Evolutionary conservation across 2,797 vertebrate genomes (phyloP).

Genomic region (Enteromius viviparus): DNA sequence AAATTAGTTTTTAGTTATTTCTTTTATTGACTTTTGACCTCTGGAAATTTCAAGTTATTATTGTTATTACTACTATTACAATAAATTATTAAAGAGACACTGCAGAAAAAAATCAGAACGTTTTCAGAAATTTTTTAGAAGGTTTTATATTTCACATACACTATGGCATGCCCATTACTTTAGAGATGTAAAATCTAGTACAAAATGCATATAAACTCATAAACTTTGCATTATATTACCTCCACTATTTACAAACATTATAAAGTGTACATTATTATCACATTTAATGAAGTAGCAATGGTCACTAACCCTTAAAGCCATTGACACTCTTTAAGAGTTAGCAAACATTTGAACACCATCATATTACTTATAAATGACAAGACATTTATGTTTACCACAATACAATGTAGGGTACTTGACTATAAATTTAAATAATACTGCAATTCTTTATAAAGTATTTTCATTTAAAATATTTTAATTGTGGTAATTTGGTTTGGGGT

Average conservation of each 20-base stretch:
- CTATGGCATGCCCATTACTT: background rate
- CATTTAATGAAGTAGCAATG: background rate
- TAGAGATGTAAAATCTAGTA: background rate
- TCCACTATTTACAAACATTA: background rate
- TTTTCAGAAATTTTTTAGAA: background rate
- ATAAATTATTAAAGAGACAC: no score
- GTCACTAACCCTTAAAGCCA: background rate
- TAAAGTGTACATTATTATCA: background rate
- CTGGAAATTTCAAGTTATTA: background rate
- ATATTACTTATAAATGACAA: background rate
- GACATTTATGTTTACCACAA: no score
- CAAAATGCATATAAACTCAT: background rate
- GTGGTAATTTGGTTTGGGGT: background rate
- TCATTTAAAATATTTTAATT: background rate
- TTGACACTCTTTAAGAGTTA: background rate
- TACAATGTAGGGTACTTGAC: background rate
- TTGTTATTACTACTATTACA: no score
- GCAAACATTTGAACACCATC: background rate
- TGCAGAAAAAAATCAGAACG: background rate
- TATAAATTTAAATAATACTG: background rate
- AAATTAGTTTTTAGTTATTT: background rate
- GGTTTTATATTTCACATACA: background rate
- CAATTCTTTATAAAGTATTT: background rate
- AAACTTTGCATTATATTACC: background rate
- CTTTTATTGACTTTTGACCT: background rate